A percentile compares a stretch with the other conserved stretches of the same genome.
phyloP scores from a whole-genome alignment of 2,888 invertebrate species.

The Cantharis rufa region DNA sequence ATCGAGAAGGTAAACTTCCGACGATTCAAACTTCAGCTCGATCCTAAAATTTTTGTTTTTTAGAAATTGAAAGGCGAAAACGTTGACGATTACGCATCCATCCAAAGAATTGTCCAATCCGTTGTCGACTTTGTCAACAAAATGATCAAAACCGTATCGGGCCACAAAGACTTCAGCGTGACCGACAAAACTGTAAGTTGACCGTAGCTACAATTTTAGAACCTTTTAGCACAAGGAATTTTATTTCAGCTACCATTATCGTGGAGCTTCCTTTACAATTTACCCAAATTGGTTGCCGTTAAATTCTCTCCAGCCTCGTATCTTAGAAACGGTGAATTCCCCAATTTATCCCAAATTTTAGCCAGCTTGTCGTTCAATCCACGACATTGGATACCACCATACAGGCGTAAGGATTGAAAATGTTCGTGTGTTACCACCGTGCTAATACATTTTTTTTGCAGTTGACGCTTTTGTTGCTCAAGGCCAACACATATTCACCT shows the following conservation, averaged over 20 bases:
- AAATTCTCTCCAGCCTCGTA: slow-evolving; percentile 66
- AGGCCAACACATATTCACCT: slow-evolving; percentile 85
- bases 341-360: slow-evolving; percentile 59
- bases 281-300: slow-evolving; percentile 63
- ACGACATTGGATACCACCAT: slow-evolving; percentile 66
- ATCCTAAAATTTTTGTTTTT: not conserved
- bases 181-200: slow-evolving; percentile 21
- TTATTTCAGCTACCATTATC: slow-evolving; percentile 32
- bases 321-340: slow-evolving; percentile 64
- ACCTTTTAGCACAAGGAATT: not conserved
- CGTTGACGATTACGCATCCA: slow-evolving; percentile 66
- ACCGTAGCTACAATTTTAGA: not conserved
- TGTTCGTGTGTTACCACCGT: not conserved
- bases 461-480: slow-evolving; percentile 74
- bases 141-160: slow-evolving; percentile 55
- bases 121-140: slow-evolving; percentile 48
- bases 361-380: slow-evolving; percentile 60
- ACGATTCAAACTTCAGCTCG: not conserved
- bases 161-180: slow-evolving; percentile 50
- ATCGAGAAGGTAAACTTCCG: slow-evolving; percentile 61
- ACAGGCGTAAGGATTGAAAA: slow-evolving; percentile 60
- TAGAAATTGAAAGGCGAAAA: slow-evolving; percentile 62
- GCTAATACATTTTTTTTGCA: slow-evolving; percentile 47
- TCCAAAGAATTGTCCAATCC: slow-evolving; percentile 66
- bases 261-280: slow-evolving; percentile 54